phyloP scores from a whole-genome alignment of 2,113 vertebrate species.

The Strigops habroptila region DNA sequence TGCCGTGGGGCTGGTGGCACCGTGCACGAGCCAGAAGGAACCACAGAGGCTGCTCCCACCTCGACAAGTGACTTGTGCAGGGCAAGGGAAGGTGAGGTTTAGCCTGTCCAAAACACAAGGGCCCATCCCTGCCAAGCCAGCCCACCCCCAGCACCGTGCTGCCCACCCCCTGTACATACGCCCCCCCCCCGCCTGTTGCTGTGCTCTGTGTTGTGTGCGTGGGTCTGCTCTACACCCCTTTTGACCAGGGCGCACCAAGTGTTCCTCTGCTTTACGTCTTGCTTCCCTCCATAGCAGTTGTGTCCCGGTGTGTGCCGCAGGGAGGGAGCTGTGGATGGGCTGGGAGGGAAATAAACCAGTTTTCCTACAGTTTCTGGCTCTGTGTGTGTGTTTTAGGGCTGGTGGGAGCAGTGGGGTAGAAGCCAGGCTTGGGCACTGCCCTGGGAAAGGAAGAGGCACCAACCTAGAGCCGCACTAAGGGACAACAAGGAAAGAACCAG shows the following conservation, averaged over 20 bases:
- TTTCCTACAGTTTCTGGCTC: background rate
- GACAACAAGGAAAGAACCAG: too few relatives aligned
- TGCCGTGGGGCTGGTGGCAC: background rate
- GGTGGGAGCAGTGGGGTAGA: rapidly evolving
- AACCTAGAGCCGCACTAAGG: too few relatives aligned
- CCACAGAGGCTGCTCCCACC: rapidly evolving
- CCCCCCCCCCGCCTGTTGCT: background rate
- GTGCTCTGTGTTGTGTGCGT: background rate
- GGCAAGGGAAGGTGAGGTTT: background rate
- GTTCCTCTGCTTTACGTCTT: background rate
- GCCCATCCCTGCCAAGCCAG: background rate
- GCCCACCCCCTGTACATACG: background rate
- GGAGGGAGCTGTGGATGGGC: background rate
- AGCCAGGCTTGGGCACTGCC: background rate
- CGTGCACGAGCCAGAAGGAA: rapidly evolving
- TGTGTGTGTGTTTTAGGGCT: background rate
- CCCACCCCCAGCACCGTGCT: background rate
- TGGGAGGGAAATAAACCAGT: background rate
- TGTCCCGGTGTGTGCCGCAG: rapidly evolving
- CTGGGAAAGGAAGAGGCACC: background rate
- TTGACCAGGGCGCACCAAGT: rapidly evolving
- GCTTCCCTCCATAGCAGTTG: rapidly evolving
- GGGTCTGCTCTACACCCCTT: background rate
- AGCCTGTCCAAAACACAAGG: rapidly evolving
- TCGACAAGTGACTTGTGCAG: background rate